Conservation (phyloP, 2,113 vertebrate genomes). For the Sorex araneus region DNA sequence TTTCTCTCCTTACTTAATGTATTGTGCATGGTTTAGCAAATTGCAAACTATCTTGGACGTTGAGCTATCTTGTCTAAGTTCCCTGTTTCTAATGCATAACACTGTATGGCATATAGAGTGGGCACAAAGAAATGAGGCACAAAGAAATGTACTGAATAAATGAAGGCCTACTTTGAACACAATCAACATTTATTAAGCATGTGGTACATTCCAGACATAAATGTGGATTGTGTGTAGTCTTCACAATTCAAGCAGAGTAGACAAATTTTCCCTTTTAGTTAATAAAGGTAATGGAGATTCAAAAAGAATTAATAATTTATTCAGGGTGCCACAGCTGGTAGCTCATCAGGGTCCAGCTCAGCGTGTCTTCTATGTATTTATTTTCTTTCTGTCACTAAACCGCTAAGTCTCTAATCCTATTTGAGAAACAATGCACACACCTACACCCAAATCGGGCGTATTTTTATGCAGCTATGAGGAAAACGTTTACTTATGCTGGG, state of each 20-base stretch:
- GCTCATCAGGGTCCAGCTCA: background rate
- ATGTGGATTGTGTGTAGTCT: background rate
- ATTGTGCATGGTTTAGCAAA: background rate
- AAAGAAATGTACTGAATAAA: background rate
- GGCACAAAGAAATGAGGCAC: too few relatives aligned
- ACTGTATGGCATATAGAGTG: background rate
- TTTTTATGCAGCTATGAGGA: slow-evolving; percentile 36
- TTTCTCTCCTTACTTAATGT: background rate
- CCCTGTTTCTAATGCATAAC: background rate
- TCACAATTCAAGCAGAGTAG: slow-evolving; percentile 33
- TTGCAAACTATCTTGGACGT: background rate
- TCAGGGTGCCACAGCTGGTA: background rate
- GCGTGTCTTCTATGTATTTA: background rate
- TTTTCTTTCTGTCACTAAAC: background rate
- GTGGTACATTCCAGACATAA: background rate
- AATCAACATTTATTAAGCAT: slow-evolving; percentile 38
- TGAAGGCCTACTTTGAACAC: background rate
- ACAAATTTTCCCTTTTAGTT: background rate
- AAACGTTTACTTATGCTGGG: slow-evolving; percentile 65
- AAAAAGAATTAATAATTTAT: background rate
- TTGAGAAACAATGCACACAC: slow-evolving; percentile 32
- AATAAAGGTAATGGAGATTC: background rate
- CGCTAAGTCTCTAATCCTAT: slow-evolving; percentile 2
- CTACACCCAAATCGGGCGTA: background rate
- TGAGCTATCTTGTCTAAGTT: background rate